Percentiles rank a stretch among this genome's conserved stretches.
phyloP scores from a whole-genome alignment of 2,797 vertebrate species.

The Falco naumanni region DNA sequence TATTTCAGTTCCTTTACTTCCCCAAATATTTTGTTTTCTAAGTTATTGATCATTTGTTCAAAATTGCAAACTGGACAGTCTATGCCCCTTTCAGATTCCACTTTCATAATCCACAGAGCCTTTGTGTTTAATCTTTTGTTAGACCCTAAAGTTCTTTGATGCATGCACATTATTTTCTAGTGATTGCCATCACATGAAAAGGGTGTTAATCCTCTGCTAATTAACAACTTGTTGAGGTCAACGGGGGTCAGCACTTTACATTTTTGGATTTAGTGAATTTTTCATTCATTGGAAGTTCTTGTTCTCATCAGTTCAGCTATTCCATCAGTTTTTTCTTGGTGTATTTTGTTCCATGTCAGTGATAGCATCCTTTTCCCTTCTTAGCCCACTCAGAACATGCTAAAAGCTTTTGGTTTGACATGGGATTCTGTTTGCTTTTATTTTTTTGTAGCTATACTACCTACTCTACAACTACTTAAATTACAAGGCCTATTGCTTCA shows the following conservation, averaged over 20 bases:
- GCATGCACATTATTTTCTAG: conserved; percentile 47
- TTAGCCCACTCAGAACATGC: neutral
- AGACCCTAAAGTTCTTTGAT: neutral
- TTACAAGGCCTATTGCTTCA: neutral
- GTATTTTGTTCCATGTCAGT: neutral
- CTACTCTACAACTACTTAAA: neutral
- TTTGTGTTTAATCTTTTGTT: conserved; percentile 25
- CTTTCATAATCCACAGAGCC: neutral
- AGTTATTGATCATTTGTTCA: neutral
- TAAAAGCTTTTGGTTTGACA: neutral
- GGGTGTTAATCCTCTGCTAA: conserved; percentile 59
- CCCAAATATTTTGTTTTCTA: neutral
- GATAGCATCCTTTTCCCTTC: neutral
- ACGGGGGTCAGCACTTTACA: neutral
- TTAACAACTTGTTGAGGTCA: conserved; percentile 46
- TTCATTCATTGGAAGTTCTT: conserved; percentile 11
- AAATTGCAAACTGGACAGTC: neutral
- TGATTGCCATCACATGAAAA: conserved; percentile 26
- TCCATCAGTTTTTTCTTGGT: neutral
- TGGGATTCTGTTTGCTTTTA: neutral
- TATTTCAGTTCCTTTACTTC: neutral
- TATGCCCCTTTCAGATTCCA: neutral
- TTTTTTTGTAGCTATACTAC: neutral
- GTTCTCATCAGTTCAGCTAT: neutral
- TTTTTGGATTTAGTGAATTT: conserved; percentile 46